Conservation (phyloP, 2,797 vertebrate genomes). For the Trichosurus vulpecula region DNA sequence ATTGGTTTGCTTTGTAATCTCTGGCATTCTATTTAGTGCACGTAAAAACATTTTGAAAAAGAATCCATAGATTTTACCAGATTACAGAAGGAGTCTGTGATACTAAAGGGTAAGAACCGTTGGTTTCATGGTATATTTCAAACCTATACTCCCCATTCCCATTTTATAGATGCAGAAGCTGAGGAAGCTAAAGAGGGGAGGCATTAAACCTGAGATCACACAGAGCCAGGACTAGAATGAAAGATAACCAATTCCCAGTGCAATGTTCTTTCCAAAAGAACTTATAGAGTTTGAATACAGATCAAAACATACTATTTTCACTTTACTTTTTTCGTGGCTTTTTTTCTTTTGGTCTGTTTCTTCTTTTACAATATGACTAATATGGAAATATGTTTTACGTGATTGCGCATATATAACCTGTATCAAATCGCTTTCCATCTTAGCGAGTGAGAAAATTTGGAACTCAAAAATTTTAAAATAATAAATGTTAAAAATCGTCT, state of each 20-base stretch:
- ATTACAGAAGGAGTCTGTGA: neutral
- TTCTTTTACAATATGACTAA: neutral
- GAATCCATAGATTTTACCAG: neutral
- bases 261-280: neutral
- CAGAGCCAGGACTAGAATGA: neutral
- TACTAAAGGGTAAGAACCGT: neutral
- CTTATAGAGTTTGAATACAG: neutral
- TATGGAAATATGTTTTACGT: neutral
- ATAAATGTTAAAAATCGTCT: neutral
- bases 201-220: neutral
- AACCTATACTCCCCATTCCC: neutral
- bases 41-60: neutral
- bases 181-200: conserved; percentile 2
- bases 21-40: neutral
- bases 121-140: neutral
- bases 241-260: neutral
- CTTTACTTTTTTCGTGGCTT: neutral
- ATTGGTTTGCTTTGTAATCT: neutral
- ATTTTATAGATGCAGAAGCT: conserved; percentile 46
- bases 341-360: neutral
- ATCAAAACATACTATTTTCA: neutral
- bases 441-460: neutral
- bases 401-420: neutral
- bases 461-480: neutral
- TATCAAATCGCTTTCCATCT: neutral